A percentile compares a stretch with the other conserved stretches of the same genome.
Conservation (phyloP, 2,113 vertebrate species). For the Eublepharis macularius region DNA sequence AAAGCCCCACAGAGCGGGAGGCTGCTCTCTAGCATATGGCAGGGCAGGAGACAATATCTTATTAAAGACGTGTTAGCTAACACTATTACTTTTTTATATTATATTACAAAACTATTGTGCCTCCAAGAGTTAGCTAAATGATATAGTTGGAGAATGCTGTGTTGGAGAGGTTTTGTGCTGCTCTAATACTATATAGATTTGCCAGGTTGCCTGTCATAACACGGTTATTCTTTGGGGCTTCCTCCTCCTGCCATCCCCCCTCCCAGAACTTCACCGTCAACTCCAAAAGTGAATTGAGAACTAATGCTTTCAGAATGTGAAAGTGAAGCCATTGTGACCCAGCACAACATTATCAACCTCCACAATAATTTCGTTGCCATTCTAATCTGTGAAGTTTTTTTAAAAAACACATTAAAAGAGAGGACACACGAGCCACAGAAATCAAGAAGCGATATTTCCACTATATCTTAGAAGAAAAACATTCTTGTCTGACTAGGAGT, state of each 20-base stretch:
- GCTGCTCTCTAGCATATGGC: slow-evolving; percentile 79
- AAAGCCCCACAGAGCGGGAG: slow-evolving; percentile 78
- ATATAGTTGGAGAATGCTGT: slow-evolving; percentile 66
- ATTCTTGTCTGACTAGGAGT: slow-evolving; percentile 44
- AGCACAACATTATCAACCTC: background rate
- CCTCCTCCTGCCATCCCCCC: rapidly evolving
- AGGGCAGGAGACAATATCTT: slow-evolving; percentile 82
- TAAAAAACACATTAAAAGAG: background rate
- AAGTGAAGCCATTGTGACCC: background rate
- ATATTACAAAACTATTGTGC: slow-evolving; percentile 77
- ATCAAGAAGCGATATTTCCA: background rate
- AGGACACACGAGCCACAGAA: background rate
- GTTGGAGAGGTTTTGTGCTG: slow-evolving; percentile 27
- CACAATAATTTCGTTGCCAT: slow-evolving; percentile 12
- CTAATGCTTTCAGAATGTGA: background rate
- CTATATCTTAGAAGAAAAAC: slow-evolving; percentile 17
- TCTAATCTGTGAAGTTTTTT: background rate
- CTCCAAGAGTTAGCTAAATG: slow-evolving; percentile 70
- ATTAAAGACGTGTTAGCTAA: slow-evolving; percentile 84
- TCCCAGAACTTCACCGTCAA: slow-evolving; percentile 17
- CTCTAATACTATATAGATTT: slow-evolving; percentile 43
- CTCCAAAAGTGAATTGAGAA: background rate
- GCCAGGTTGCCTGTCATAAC: slow-evolving; percentile 34
- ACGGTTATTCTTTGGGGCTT: background rate
- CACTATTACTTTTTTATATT: slow-evolving; percentile 78